Conservation (phyloP, 2,888 invertebrate genomes). For the Anorthoa munda region DNA sequence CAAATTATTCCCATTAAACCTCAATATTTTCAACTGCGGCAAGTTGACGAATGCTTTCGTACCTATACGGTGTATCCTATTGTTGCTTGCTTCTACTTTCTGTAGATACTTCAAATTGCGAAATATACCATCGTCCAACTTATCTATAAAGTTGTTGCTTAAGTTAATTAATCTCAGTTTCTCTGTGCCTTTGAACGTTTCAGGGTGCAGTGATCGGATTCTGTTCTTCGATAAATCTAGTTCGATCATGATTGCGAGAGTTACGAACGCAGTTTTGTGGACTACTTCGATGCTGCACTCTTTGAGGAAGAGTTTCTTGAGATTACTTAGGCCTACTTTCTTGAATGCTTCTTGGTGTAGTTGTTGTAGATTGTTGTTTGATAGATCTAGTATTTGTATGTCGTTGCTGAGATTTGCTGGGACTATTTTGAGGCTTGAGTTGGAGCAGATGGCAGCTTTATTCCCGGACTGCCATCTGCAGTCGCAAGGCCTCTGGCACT, state of each 20-base stretch:
- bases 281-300: conserved; percentile 94
- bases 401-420: conserved; percentile 94
- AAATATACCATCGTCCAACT: conserved; percentile 94
- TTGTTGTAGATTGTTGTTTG: conserved; percentile 93
- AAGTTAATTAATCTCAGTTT: conserved; percentile 94
- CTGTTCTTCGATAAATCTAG: conserved; percentile 95
- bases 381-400: conserved; percentile 93
- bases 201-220: conserved; percentile 92
- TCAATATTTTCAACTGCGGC: conserved; percentile 93
- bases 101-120: conserved; percentile 94
- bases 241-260: conserved; percentile 95
- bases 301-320: conserved; percentile 95
- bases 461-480: conserved; percentile 97
- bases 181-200: conserved; percentile 93
- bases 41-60: conserved; percentile 93
- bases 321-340: conserved; percentile 93
- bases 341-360: conserved; percentile 93
- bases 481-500: conserved; percentile 93
- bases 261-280: conserved; percentile 94
- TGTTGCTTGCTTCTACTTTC: conserved; percentile 95
- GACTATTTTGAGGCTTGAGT: conserved; percentile 92
- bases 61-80: conserved; percentile 93
- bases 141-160: conserved; percentile 94
- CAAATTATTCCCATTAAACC: conserved; percentile 95
- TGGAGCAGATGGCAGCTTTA: conserved; percentile 95